phyloP scores from a whole-genome alignment of 2,797 vertebrate genomes.

The Amblyraja radiata region DNA sequence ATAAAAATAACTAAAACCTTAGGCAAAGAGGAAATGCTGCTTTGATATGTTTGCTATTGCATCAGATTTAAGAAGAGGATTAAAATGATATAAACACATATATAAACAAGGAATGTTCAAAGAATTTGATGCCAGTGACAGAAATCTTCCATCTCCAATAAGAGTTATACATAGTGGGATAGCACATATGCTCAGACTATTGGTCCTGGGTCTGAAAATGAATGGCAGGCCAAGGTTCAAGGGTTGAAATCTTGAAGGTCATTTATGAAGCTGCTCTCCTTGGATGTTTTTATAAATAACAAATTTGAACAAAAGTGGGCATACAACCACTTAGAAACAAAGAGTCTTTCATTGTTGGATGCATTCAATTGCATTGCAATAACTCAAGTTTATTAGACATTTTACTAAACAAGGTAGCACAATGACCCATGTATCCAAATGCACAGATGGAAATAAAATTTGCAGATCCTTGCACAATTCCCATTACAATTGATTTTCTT shows the following conservation, averaged over 20 bases:
- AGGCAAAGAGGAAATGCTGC: no score
- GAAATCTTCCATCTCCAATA: not conserved
- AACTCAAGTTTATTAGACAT: not conserved
- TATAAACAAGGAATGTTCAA: not conserved
- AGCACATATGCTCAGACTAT: not conserved
- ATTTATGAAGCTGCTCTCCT: not conserved
- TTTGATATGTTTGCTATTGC: no score
- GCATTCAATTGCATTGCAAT: not conserved
- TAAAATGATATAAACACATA: not conserved
- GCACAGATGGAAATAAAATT: not conserved
- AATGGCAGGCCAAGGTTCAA: not conserved
- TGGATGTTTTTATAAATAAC: not conserved
- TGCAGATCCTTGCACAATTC: not conserved
- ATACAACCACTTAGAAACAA: not conserved
- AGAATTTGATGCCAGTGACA: not conserved
- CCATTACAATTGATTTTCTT: not conserved
- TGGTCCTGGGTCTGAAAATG: not conserved
- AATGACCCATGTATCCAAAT: not conserved
- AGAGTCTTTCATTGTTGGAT: not conserved
- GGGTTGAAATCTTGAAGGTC: not conserved
- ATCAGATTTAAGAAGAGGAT: not conserved
- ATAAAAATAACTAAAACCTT: no score
- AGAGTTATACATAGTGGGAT: not conserved
- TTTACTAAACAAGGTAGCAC: not conserved
- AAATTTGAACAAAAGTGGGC: not conserved